Conservation (phyloP, 1,140 invertebrate genomes). For the Aporrectodea caliginosa region DNA sequence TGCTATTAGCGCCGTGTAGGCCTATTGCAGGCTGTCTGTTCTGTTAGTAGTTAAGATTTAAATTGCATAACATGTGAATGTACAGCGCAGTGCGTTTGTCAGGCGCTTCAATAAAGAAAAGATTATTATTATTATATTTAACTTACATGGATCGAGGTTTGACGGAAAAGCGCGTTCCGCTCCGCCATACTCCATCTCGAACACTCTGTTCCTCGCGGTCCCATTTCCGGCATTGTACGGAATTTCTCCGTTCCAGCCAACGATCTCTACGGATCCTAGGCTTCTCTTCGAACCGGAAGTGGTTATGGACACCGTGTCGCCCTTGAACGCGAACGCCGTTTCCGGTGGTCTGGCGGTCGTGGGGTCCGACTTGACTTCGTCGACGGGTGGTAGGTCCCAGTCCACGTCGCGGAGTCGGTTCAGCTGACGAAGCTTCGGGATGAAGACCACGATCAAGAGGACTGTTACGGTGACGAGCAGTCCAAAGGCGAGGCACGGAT, state of each 20-base stretch:
- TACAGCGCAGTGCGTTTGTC: too few relatives aligned
- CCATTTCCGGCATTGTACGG: neutral
- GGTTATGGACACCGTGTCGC: neutral
- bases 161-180: neutral
- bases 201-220: neutral
- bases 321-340: neutral
- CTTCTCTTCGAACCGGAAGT: neutral
- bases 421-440: slow-evolving; percentile 64
- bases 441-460: slow-evolving; percentile 86
- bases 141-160: neutral
- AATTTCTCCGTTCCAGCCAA: neutral
- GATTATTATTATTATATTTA: too few relatives aligned
- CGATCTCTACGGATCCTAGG: neutral
- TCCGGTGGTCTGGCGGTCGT: too few relatives aligned
- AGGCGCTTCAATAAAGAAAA: too few relatives aligned
- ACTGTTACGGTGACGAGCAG: slow-evolving; percentile 74
- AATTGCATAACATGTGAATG: too few relatives aligned
- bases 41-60: too few relatives aligned
- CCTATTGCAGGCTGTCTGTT: too few relatives aligned
- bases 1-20: too few relatives aligned
- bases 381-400: neutral
- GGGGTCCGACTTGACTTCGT: neutral
- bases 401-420: neutral
- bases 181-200: neutral
- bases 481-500: slow-evolving; percentile 82